A percentile compares a stretch with the other conserved stretches of the same genome.
phyloP scores from a whole-genome alignment of 2,113 vertebrate species.

The Sapajus apella region DNA sequence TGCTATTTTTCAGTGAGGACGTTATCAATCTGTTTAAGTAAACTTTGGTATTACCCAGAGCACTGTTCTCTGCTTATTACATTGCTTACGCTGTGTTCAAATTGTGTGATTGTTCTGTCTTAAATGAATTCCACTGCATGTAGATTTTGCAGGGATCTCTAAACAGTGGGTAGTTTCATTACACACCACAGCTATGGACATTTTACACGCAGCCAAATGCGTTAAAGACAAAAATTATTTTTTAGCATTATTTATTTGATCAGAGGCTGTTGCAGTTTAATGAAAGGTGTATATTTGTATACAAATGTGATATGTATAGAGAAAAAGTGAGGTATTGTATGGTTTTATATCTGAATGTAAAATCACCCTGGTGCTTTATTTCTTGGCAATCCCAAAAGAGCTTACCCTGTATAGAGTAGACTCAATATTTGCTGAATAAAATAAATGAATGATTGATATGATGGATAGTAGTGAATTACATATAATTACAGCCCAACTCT shows the following conservation, averaged over 20 bases:
- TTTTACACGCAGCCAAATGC: conserved; percentile 28
- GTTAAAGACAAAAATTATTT: background rate
- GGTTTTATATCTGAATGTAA: background rate
- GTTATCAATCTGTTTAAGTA: conserved; percentile 70
- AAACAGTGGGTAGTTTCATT: conserved; percentile 52
- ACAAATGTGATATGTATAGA: background rate
- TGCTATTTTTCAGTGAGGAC: conserved; percentile 51
- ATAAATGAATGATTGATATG: background rate
- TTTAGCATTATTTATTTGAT: conserved; percentile 51
- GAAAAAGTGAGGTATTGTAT: background rate
- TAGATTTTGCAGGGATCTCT: conserved; percentile 27
- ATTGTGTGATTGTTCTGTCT: conserved; percentile 50
- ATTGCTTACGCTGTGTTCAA: conserved; percentile 50
- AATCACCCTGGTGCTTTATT: background rate
- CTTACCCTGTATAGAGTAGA: background rate
- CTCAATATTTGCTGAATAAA: background rate
- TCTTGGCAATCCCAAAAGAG: background rate
- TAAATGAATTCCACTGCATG: conserved; percentile 1
- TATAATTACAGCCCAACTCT: background rate
- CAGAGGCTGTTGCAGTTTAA: conserved; percentile 6
- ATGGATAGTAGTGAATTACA: background rate
- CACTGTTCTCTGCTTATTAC: conserved; percentile 63
- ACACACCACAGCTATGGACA: background rate
- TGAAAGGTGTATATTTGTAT: conserved; percentile 24
- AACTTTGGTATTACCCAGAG: conserved; percentile 64